phyloP scores from a whole-genome alignment of 2,888 invertebrate genomes.

The Apamea sordens region DNA sequence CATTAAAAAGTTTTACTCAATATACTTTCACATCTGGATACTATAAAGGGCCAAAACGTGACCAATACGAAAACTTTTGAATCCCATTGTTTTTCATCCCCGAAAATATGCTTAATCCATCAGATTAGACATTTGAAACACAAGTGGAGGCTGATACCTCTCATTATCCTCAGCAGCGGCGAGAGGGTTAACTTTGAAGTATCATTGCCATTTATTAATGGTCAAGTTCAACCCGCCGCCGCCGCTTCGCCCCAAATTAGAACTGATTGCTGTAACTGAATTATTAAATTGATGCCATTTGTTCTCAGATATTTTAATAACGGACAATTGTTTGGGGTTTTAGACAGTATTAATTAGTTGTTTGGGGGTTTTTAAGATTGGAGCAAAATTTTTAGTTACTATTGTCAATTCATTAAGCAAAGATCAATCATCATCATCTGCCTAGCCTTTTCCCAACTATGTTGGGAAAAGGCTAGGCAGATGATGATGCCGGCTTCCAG shows the following conservation, averaged over 20 bases:
- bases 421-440: too few relatives aligned
- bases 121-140: slow-evolving; percentile 63
- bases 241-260: slow-evolving; percentile 78
- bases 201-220: slow-evolving; percentile 90
- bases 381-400: too few relatives aligned
- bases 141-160: slow-evolving; percentile 80
- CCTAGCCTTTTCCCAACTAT: too few relatives aligned
- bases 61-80: slow-evolving; percentile 39
- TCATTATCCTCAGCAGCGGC: slow-evolving; percentile 76
- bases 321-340: slow-evolving; percentile 57
- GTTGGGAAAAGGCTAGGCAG: too few relatives aligned
- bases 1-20: slow-evolving; percentile 2
- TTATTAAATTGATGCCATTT: slow-evolving; percentile 88
- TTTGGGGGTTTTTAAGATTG: not conserved
- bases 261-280: slow-evolving; percentile 87
- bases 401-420: not conserved
- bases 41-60: not conserved
- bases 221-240: slow-evolving; percentile 84
- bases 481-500: too few relatives aligned
- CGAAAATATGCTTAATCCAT: slow-evolving; percentile 56
- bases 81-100: slow-evolving; percentile 47
- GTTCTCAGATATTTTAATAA: slow-evolving; percentile 73
- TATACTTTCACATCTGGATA: slow-evolving; percentile 12
- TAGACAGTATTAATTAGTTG: slow-evolving; percentile 32
- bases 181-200: slow-evolving; percentile 89